Base-by-base conservation (phyloP, 2,113 vertebrate species). In the Rhadina sibilatrix region DNA sequence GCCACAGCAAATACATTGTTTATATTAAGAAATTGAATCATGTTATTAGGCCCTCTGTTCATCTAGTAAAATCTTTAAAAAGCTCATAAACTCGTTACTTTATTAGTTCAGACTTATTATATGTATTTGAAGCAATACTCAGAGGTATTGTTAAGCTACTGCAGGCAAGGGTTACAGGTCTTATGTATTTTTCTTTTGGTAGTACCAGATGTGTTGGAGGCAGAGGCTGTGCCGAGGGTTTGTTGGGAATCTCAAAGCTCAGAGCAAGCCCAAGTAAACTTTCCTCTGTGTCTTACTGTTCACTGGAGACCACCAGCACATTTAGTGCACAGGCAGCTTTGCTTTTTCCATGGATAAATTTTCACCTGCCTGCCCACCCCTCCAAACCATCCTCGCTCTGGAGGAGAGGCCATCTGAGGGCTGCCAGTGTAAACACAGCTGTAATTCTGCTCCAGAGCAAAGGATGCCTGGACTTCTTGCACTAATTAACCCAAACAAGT, bases 61-160 rank as follows among this genome's bases (percentile, higher is more conserved):
- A 97, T 97, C 97, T 95, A 98, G 96, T 98, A 98, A 98, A 98
- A 98, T 97, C 96, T 98, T 97, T 98, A 97, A 94, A 97, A 98
- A 97, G 97, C 97, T 93, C 94, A 95, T 98, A 98, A 98, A 98
- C 91, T 97, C 24, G 64, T 94, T 97, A 79, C 90, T 97, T 98
- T 98, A 98, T 98, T 97, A 97, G 97, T 88, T 94, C 97, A 92
- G 97, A 97, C 97, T 96, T 98, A 97, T 97, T 98, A 95, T 60
- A 57, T 89, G 86, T 86, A 93, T 97, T 98, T 97, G 96, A 97
- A 97, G 97, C 96, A 96, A 95, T 97, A 97, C 98, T 97, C 98
- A 1, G 93, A 98, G 98, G 98, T 91, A 91, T 79, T 94, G 97
- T 98, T 98, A 98, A 98, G 97, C 95, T 97, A 97, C 96, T 96